Base-by-base conservation (phyloP, 2,797 vertebrate genomes). In the Clarias pachynema region DNA sequence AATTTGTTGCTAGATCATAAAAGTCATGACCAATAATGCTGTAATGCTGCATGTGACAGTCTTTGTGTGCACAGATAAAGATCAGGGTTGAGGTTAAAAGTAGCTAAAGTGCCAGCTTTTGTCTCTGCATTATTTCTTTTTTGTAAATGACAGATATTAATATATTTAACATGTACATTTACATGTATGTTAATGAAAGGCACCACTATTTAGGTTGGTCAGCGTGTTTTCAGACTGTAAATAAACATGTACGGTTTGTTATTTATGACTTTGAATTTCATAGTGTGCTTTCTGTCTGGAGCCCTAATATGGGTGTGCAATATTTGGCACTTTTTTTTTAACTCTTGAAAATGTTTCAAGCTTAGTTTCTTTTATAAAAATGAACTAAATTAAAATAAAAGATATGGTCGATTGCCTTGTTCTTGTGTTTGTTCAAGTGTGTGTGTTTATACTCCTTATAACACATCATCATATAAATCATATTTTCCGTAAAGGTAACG, bases 321-420 rank as follows among this genome's bases (percentile, higher is more conserved):
- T 93, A 94, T 91, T 91, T 91, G 90, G 89, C 92, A 94, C 92
- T 22, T 75, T 75, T 95, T 95, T 93, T 95, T 95, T 92, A 95
- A 91, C 86, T 89, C 81, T 94, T 93, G 93, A 92, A 93, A 93
- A 93, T 89, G 91, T 95, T 93, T 93, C 62, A 89, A 94, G 93
- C 95, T 94, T 89, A 91, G 90, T 93, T 93, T 95, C 88, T 95
- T 96, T 95, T 95, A 93, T 95, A 95, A 95, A 87, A 93, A 92
- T 90, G 68, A 79, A 59, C 44, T 68, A 72, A 80, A 60, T 82
- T 63, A 62, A 86, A 87, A 74, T 79, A 77, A 79, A 65, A 86
- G 16, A 53, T 34, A 56, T 40, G 24, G 49, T 15, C 26, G 26
- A 3, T 81, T 59, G 18, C 53, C 81, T 53, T 34, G 18, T 79